Percentiles rank a stretch among this genome's conserved stretches.
Conservation (phyloP, 2,113 vertebrate genomes). For the Mesocricetus auratus region DNA sequence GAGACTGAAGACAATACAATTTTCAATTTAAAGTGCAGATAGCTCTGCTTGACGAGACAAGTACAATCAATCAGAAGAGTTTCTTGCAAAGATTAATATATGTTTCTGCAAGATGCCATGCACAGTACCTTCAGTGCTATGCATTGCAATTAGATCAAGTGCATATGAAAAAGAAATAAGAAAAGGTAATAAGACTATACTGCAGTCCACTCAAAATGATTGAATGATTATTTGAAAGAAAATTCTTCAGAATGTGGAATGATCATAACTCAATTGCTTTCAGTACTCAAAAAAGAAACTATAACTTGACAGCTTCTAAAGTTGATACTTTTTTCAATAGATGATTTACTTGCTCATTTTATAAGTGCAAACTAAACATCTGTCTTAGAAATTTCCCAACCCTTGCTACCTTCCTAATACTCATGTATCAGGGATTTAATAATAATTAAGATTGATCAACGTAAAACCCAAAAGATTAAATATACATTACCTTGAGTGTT, state of each 20-base stretch:
- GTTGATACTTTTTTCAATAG: background rate
- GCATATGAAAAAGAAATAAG: background rate
- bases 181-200: background rate
- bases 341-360: slow-evolving; percentile 51
- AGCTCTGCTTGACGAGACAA: background rate
- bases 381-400: background rate
- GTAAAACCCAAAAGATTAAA: background rate
- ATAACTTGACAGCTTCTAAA: background rate
- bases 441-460: slow-evolving; percentile 50
- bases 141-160: slow-evolving; percentile 4
- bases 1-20: background rate
- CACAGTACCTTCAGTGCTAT: background rate
- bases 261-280: background rate
- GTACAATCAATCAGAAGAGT: background rate
- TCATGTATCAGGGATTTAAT: slow-evolving; percentile 39
- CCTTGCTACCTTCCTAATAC: background rate
- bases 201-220: background rate
- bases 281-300: background rate
- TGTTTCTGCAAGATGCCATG: background rate
- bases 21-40: background rate
- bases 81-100: background rate
- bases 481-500: slow-evolving; percentile 20
- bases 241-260: background rate
- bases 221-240: slow-evolving; percentile 9
- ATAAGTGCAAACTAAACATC: background rate